phyloP scores from a whole-genome alignment of 1,140 invertebrate species.

The Zophobas morio region DNA sequence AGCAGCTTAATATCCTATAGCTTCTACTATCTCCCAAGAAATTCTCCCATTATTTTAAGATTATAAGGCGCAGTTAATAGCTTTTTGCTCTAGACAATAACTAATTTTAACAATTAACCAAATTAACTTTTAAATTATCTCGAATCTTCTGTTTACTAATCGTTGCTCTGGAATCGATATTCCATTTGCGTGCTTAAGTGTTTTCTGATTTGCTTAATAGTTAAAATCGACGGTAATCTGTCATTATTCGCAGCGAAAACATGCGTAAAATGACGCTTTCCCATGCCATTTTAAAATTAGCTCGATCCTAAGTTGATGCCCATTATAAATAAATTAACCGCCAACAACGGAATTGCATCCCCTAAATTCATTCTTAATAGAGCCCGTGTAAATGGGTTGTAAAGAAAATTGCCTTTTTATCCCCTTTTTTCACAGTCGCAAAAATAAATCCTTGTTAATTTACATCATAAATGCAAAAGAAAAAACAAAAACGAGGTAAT shows the following conservation, averaged over 20 bases:
- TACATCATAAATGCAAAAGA: conserved; percentile 39
- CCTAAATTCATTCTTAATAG: conserved; percentile 47
- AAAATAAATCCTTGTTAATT: conserved; percentile 45
- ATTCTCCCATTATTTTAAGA: too few species aligned
- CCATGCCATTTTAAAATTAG: conserved; percentile 49
- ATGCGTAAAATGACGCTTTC: conserved; percentile 46
- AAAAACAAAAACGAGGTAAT: not conserved
- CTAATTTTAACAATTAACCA: not conserved
- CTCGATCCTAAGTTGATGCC: conserved; percentile 5
- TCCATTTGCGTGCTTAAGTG: conserved; percentile 38
- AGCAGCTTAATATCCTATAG: too few species aligned
- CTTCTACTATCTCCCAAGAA: too few species aligned
- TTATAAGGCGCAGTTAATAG: too few species aligned
- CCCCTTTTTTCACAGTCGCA: conserved; percentile 16
- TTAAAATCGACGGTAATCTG: conserved; percentile 34
- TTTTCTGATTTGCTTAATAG: conserved; percentile 41
- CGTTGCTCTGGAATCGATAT: conserved; percentile 3
- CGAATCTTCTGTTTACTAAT: conserved; percentile 8
- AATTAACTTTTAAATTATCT: not conserved
- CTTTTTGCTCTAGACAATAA: too few species aligned
- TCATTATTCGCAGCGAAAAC: conserved; percentile 40
- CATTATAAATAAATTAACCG: conserved; percentile 48
- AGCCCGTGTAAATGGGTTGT: conserved; percentile 43
- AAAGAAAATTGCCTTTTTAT: conserved; percentile 49
- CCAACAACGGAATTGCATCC: conserved; percentile 33